Base-by-base conservation (phyloP, 2,797 vertebrate species). In the Arrhamphus sclerolepis region DNA sequence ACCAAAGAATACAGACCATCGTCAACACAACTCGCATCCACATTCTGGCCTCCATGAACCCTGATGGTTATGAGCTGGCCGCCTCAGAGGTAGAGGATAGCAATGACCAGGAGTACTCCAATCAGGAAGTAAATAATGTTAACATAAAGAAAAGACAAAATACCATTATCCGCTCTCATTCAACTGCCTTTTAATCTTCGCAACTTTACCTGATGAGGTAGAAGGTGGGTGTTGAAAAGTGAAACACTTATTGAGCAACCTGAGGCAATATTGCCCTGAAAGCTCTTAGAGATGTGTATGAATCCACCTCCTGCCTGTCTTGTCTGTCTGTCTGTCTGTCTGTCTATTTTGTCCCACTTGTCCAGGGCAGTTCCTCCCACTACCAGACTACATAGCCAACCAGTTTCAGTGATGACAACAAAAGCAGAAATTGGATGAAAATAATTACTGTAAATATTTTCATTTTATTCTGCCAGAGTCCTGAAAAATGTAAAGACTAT, bases 11-110 rank as follows among this genome's bases (percentile, higher is more conserved):
- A 78, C 96, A 98, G 88, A 88, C 83, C 29, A 81, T 99, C 80
- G 88, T 99, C 80, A 98, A 99, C 90, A 94, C 73, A 68, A 98
- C 98, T 43, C 95, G 98, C 68, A 90, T 99, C 77, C 98, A 99
- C 62, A 91, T 99, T 63, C 89, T 99, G 56, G 94, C 96, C 76
- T 98, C 97, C 68, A 96, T 99, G 94, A 99, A 99, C 81, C 98
- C 98, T 0, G 98, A 99, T 5, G 98, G 97, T 49, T 99, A 98
- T 16, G 96, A 98, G 72, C 79, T 97, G 77, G 98, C 98, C 0
- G 94, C 95, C 11, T 91, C 97, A 78, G 96, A 97, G 95, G 96
- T 98, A 94, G 93, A 92, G 59, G 61, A 93, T 91, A 92, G 56
- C 74, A 89, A 62, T 89, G 91, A 94, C 75, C 90, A 88, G 81